Evolutionary conservation across 2,888 invertebrate genomes (phyloP).

Genomic region (Pyrocoelia pectoralis): DNA sequence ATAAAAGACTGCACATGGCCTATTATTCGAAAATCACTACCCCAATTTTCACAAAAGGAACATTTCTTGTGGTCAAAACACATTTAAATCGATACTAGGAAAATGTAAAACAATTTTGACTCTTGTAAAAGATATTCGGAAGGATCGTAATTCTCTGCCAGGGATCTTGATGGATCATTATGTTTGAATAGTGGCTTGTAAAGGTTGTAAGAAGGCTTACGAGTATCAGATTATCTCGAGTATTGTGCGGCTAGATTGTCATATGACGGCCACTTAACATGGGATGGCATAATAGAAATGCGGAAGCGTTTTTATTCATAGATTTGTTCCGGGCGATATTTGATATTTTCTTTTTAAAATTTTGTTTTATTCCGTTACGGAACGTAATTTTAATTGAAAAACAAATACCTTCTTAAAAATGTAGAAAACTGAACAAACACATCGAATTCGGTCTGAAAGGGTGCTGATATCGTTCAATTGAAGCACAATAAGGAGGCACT

Average conservation of each 20-base stretch:
- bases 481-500: conserved; percentile 51
- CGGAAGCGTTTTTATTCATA: conserved; percentile 47
- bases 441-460: conserved; percentile 41
- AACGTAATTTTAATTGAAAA: too few relatives aligned
- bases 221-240: conserved; percentile 51
- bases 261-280: conserved; percentile 57
- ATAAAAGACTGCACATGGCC: conserved; percentile 56
- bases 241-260: conserved; percentile 48
- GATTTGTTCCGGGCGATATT: conserved; percentile 48
- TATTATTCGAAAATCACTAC: conserved; percentile 56
- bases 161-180: conserved; percentile 51
- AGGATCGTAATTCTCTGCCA: conserved; percentile 34
- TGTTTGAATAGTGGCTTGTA: conserved; percentile 49
- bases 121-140: conserved; percentile 39
- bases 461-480: conserved; percentile 48
- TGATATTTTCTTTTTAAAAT: conserved; percentile 42
- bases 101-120: conserved; percentile 38
- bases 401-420: neutral
- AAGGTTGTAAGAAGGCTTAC: conserved; percentile 47
- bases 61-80: conserved; percentile 58
- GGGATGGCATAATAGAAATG: conserved; percentile 48
- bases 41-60: conserved; percentile 49
- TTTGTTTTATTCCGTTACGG: neutral
- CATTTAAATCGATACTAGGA: conserved; percentile 56
- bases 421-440: neutral